Evolutionary conservation across 2,888 invertebrate genomes (phyloP).

Genomic region (Anarsia innoxiella): DNA sequence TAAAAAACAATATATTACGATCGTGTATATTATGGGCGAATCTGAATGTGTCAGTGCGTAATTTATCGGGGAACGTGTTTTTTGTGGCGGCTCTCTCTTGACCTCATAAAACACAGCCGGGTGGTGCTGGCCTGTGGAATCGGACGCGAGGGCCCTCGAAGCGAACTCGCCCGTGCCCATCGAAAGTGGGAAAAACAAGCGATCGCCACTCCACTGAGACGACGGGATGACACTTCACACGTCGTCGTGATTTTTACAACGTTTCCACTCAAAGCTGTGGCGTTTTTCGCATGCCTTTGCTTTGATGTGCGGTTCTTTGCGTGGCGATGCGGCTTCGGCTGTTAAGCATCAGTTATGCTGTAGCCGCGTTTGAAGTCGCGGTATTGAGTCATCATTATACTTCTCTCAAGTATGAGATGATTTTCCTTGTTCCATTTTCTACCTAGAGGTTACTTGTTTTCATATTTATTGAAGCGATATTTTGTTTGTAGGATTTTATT

Average conservation of each 20-base stretch:
- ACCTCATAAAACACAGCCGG: conserved; percentile 72
- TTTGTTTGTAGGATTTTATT: no score
- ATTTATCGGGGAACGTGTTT: conserved; percentile 70
- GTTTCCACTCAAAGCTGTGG: conserved; percentile 56
- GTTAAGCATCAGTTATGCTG: conserved; percentile 27
- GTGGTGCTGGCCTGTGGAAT: conserved; percentile 46
- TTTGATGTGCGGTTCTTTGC: conserved; percentile 51
- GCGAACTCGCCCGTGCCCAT: conserved; percentile 52
- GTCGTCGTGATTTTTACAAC: conserved; percentile 73
- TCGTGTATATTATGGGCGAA: conserved; percentile 68
- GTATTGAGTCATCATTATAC: not conserved
- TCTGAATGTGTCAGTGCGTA: conserved; percentile 74
- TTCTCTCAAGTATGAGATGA: no score
- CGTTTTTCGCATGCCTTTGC: conserved; percentile 63
- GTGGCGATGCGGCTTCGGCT: conserved; percentile 27
- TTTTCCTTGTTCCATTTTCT: no score
- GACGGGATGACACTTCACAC: conserved; percentile 70
- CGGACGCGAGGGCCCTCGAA: conserved; percentile 56
- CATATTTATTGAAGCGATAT: no score
- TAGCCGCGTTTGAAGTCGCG: conserved; percentile 20
- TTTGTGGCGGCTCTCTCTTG: conserved; percentile 69
- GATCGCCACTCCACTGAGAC: conserved; percentile 70
- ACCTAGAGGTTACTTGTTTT: no score
- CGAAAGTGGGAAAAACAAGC: conserved; percentile 72
- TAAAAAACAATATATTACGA: conserved; percentile 66